A percentile compares a stretch with the other conserved stretches of the same genome.
phyloP scores from a whole-genome alignment of 2,113 vertebrate genomes.

The Manacus vitellinus region DNA sequence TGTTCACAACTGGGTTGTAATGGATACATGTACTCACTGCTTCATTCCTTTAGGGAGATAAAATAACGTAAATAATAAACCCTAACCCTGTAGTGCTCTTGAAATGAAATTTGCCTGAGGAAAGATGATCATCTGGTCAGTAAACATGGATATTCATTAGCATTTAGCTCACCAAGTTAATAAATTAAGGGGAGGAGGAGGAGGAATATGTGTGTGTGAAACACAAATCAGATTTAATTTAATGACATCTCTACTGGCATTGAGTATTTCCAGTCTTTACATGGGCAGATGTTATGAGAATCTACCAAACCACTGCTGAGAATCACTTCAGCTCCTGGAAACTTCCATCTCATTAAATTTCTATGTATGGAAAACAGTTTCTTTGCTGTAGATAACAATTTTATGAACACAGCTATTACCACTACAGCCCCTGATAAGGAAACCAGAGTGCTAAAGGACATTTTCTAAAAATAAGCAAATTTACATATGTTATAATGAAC shows the following conservation, averaged over 20 bases:
- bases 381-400: slow-evolving; percentile 27
- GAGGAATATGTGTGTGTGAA: neutral
- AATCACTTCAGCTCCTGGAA: neutral
- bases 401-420: slow-evolving; percentile 31
- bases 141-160: neutral
- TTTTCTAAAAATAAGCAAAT: slow-evolving; percentile 39
- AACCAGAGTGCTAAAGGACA: neutral
- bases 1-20: neutral
- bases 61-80: neutral
- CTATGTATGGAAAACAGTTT: slow-evolving; percentile 9
- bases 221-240: neutral
- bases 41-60: neutral
- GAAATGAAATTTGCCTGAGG: neutral
- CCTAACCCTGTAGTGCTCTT: neutral
- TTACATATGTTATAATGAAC: neutral
- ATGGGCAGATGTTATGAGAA: slow-evolving; percentile 7
- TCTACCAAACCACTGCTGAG: slow-evolving; percentile 34
- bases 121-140: neutral
- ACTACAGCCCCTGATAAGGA: neutral
- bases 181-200: neutral
- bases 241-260: neutral
- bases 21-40: neutral
- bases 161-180: neutral
- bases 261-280: neutral
- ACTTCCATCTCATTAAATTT: slow-evolving; percentile 34